Percentiles rank a stretch among this genome's conserved stretches.
These are phyloP conservation scores for Todiramphus chloris DNA, from an alignment of 2,113 vertebrate genomes.

Conservation along the genomic window DNA sequence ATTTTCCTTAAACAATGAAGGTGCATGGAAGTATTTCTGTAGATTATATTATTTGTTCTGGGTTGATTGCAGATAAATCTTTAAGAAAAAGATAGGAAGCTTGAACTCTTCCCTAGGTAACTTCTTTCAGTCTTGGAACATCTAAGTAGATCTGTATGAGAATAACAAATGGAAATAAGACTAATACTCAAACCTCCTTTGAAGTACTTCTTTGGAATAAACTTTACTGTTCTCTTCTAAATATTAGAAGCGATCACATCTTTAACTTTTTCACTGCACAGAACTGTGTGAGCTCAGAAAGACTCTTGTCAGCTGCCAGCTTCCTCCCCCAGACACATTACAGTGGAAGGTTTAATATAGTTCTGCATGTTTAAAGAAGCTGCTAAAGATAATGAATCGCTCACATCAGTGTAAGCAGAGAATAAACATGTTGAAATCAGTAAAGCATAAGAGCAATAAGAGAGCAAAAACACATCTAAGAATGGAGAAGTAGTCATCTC, in stretches of 20 bases:
- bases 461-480: not conserved
- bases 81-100: not conserved
- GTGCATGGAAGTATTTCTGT: not conserved
- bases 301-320: not conserved
- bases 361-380: not conserved
- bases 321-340: accelerated
- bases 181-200: not conserved
- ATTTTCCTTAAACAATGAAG: not conserved
- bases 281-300: not conserved
- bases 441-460: not conserved
- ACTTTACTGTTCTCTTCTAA: not conserved
- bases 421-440: not conserved
- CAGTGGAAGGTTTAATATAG: not conserved
- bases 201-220: not conserved
- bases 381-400: not conserved
- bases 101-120: not conserved
- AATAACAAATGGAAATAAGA: not conserved
- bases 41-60: not conserved
- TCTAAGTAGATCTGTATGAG: not conserved
- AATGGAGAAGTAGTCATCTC: not conserved
- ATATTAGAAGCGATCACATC: not conserved
- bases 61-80: not conserved
- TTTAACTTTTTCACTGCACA: not conserved
- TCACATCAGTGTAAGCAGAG: not conserved
- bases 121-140: not conserved